A percentile compares a stretch with the other conserved stretches of the same genome.
Evolutionary conservation across 1,140 invertebrate genomes (phyloP).

Genomic region (Lanistes nyassanus): DNA sequence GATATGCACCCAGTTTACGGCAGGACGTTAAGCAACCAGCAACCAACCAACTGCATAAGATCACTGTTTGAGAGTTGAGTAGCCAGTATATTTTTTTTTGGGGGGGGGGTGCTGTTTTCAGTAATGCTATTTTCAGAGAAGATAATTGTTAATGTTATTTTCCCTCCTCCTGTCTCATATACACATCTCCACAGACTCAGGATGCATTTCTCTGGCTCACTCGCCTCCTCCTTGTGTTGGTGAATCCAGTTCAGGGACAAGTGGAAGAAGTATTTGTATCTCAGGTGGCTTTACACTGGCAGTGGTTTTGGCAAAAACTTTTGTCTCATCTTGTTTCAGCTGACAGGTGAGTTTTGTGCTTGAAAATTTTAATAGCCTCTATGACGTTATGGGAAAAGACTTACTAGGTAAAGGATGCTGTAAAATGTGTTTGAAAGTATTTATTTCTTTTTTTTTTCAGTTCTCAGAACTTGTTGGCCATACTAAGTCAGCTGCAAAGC

Average conservation of each 20-base stretch:
- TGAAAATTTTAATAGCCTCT: conserved; percentile 3
- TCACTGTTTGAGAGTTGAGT: too few species aligned
- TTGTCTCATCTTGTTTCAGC: conserved; percentile 6
- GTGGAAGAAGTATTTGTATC: conserved; percentile 30
- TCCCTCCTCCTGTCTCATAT: too few species aligned
- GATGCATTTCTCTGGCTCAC: conserved; percentile 36
- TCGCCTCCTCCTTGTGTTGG: conserved; percentile 36
- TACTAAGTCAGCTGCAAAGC: conserved; percentile 29
- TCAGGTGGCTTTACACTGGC: conserved; percentile 50
- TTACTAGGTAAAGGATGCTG: neutral
- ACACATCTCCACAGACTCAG: too few species aligned
- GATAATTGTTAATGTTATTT: too few species aligned
- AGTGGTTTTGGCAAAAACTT: conserved; percentile 36
- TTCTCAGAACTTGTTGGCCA: conserved; percentile 8
- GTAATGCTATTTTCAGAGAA: too few species aligned
- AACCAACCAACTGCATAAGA: too few species aligned
- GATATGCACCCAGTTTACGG: too few species aligned
- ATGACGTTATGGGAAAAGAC: neutral
- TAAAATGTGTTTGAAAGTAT: neutral
- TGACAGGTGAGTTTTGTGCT: neutral
- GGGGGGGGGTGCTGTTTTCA: too few species aligned
- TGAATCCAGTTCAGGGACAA: neutral
- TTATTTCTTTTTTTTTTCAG: conserved; percentile 29
- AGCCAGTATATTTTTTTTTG: too few species aligned
- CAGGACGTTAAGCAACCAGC: too few species aligned